A percentile compares a stretch with the other conserved stretches of the same genome.
phyloP scores from a whole-genome alignment of 1,140 invertebrate genomes.

The Cheumatopsyche charites region DNA sequence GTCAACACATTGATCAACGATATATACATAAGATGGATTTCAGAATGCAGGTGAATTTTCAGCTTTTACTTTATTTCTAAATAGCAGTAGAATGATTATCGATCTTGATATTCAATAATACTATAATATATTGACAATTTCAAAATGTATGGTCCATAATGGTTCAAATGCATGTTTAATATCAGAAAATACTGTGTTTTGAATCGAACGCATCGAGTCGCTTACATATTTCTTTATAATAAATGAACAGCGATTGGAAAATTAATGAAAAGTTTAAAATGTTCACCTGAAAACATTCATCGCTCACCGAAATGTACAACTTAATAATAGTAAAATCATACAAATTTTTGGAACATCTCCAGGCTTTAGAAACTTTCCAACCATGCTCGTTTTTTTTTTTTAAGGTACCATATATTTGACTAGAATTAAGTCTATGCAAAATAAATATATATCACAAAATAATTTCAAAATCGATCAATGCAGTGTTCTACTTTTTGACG shows the following conservation, averaged over 20 bases:
- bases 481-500: too few species aligned
- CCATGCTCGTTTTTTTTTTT: slow-evolving; percentile 43
- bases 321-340: slow-evolving; percentile 16
- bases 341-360: slow-evolving; percentile 33
- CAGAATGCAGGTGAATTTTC: slow-evolving; percentile 23
- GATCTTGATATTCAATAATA: slow-evolving; percentile 1
- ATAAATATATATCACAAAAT: slow-evolving; percentile 46
- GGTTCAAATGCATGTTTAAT: slow-evolving; percentile 10
- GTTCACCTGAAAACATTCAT: slow-evolving; percentile 27
- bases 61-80: slow-evolving; percentile 7
- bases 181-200: too few species aligned
- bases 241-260: slow-evolving; percentile 38
- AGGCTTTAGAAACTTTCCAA: slow-evolving; percentile 48
- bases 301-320: slow-evolving; percentile 7
- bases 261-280: slow-evolving; percentile 28
- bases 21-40: slow-evolving; percentile 26
- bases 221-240: not conserved
- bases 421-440: slow-evolving; percentile 44
- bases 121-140: slow-evolving; percentile 8
- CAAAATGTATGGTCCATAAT: slow-evolving; percentile 29
- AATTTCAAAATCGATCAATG: slow-evolving; percentile 24
- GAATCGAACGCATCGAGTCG: too few species aligned
- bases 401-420: slow-evolving; percentile 43
- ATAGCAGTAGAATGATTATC: slow-evolving; percentile 21
- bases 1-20: not conserved